A percentile compares a stretch with the other conserved stretches of the same genome.
These are phyloP conservation scores for Oegoconia quadripuncta DNA, from an alignment of 2,888 invertebrate species.

Conservation along the genomic window DNA sequence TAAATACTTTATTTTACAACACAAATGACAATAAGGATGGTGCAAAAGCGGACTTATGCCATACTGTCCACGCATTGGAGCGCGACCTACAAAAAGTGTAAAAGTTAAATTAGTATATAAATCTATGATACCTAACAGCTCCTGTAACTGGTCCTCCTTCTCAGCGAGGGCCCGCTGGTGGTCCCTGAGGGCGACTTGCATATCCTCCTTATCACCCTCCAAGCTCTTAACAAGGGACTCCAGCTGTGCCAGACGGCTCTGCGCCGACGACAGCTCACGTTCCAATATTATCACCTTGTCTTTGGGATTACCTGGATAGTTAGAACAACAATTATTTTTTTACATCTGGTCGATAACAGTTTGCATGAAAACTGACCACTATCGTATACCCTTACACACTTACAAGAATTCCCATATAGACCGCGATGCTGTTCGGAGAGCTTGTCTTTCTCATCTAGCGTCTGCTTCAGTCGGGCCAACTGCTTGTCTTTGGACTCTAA, in stretches of 20 bases:
- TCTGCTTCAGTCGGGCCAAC: constrained; percentile 78
- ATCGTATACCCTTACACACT: constrained; percentile 23
- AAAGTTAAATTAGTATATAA: no score
- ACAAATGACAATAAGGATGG: no score
- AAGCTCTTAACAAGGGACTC: constrained; percentile 63
- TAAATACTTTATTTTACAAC: no score
- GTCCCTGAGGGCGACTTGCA: constrained; percentile 81
- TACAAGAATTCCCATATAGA: constrained; percentile 62
- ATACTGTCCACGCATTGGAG: no score
- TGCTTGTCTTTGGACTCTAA: constrained; percentile 82
- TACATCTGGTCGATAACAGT: no score
- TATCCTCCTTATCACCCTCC: constrained; percentile 83
- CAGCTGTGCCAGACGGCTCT: constrained; percentile 59
- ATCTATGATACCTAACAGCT: constrained; percentile 64
- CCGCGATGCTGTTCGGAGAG: constrained; percentile 77
- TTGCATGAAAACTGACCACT: constrained; percentile 31
- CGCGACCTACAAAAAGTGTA: no score
- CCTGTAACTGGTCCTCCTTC: constrained; percentile 62
- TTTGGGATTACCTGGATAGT: constrained; percentile 65
- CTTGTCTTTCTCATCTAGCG: constrained; percentile 80
- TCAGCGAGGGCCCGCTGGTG: constrained; percentile 69
- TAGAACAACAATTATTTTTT: no score
- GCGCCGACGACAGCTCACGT: constrained; percentile 58
- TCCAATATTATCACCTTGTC: constrained; percentile 63
- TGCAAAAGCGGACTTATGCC: no score